A percentile compares a stretch with the other conserved stretches of the same genome.
Conservation (phyloP, 2,888 invertebrate genomes). For the Serripes groenlandicus region DNA sequence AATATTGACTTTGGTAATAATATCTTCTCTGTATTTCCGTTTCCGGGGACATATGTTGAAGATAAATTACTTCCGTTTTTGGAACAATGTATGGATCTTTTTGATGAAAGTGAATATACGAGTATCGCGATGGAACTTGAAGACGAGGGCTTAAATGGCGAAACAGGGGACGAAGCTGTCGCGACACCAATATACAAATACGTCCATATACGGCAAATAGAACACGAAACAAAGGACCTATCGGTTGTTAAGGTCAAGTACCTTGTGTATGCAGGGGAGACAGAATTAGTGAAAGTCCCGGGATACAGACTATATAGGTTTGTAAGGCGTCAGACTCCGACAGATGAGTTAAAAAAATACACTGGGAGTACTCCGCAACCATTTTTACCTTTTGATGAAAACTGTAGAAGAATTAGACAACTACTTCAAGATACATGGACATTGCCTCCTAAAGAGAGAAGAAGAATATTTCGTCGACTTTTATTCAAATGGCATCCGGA, state of each 20-base stretch:
- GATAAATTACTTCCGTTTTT: conserved; percentile 51
- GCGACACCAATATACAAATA: conserved; percentile 42
- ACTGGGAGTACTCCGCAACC: conserved; percentile 10
- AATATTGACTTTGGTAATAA: background rate
- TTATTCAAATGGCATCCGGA: conserved; percentile 69
- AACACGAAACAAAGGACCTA: background rate
- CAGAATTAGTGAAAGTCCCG: conserved; percentile 19
- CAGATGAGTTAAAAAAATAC: conserved; percentile 2
- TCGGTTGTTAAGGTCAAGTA: conserved; percentile 2
- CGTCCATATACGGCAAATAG: conserved; percentile 34
- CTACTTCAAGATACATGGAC: conserved; percentile 53
- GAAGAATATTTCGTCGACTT: conserved; percentile 50
- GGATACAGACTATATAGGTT: conserved; percentile 49
- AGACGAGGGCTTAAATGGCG: background rate
- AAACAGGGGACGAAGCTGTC: background rate
- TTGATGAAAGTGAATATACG: conserved; percentile 44
- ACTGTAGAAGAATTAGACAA: conserved; percentile 31
- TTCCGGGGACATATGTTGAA: conserved; percentile 60
- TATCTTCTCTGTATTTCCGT: conserved; percentile 36
- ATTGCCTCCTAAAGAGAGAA: conserved; percentile 45
- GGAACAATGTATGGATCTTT: conserved; percentile 27
- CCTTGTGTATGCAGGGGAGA: conserved; percentile 27
- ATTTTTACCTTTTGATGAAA: conserved; percentile 43
- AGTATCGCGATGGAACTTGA: conserved; percentile 50
- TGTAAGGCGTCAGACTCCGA: conserved; percentile 7